Evolutionary conservation across 1,140 invertebrate species (phyloP).

Genomic region (Drosophila ercepeae): DNA sequence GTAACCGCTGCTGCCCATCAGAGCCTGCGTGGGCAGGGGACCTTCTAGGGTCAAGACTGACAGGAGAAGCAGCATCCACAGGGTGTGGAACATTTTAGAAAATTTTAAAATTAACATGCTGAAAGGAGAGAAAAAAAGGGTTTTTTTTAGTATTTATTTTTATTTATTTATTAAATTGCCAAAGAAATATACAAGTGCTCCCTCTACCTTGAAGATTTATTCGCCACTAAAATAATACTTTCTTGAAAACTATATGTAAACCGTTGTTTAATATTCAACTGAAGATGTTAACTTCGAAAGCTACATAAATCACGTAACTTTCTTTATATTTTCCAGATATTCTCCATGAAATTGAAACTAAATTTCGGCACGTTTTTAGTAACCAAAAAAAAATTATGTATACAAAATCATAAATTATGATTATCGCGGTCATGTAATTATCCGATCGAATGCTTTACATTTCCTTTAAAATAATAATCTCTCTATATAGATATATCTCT

Average conservation of each 20-base stretch:
- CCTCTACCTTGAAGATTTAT: no score
- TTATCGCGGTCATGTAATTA: background rate
- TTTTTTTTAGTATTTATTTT: background rate
- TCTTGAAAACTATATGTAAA: background rate
- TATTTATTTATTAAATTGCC: background rate
- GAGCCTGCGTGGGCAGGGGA: slow-evolving; percentile 22
- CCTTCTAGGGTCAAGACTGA: slow-evolving; percentile 40
- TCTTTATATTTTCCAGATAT: background rate
- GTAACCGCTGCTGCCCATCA: slow-evolving; percentile 23
- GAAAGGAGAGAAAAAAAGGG: slow-evolving; percentile 25
- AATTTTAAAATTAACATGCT: slow-evolving; percentile 77
- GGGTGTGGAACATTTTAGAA: slow-evolving; percentile 60
- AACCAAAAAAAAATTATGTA: background rate
- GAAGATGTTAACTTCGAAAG: background rate
- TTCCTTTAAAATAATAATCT: slow-evolving; percentile 25
- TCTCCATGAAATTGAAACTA: background rate
- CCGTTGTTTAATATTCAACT: background rate
- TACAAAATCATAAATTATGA: background rate
- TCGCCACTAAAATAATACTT: no score
- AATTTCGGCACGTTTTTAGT: background rate
- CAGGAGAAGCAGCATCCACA: slow-evolving; percentile 41
- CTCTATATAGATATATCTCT: background rate
- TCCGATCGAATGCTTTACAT: slow-evolving; percentile 1
- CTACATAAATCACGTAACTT: background rate
- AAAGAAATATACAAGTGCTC: no score